Evolutionary conservation across 2,113 vertebrate genomes (phyloP), one percentile per base, ranked within the genome.

Genomic region (Ornithorhynchus anatinus): DNA sequence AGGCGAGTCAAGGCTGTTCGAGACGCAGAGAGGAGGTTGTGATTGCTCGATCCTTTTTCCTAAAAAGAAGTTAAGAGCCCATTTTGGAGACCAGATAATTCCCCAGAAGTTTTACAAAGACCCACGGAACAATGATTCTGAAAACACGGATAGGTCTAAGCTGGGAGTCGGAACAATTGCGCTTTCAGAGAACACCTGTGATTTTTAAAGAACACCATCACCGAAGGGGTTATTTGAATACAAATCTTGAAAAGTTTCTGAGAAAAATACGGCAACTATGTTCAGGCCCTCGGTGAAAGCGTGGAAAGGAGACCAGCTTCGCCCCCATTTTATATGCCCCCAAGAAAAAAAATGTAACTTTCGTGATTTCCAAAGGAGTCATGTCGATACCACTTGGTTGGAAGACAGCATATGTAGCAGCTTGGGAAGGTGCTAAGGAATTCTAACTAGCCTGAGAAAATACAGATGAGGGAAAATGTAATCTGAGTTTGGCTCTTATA

Each of bases 1-100:
- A 99, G 95, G 68, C 95, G 95, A 31, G 89, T 88, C 56, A 99
- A 91, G 6, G 95, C 94, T 0, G 88, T 69, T 0, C 96, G 91
- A 0, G 94, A 86, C 0, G 94, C 82, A 0, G 95, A 77, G 44
- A 99, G 84, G 81, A 99, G 92, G 83, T 63, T 94, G 50, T 96
- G 96, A 81, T 91, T 96, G 2, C 96, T 93, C 0, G 95, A 95
- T 14, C 97, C 96, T 43, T 98, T 99, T 72, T 99, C 98, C 97
- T 99, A 81, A 4, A 50, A 71, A 7, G 17, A 35, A 37, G 36
- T 53, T 23, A 57, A 48, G 71, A 52, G 48, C 19, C n/a, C 22
- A 32, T 12, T 13, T 17, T 20, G 42, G 62, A 22, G 69, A 60
- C 51, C 15, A 48, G 35, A 5, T 6, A 36, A 20, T 14, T 36